Conservation (phyloP, 2,113 vertebrate species). For the Talpa occidentalis region DNA sequence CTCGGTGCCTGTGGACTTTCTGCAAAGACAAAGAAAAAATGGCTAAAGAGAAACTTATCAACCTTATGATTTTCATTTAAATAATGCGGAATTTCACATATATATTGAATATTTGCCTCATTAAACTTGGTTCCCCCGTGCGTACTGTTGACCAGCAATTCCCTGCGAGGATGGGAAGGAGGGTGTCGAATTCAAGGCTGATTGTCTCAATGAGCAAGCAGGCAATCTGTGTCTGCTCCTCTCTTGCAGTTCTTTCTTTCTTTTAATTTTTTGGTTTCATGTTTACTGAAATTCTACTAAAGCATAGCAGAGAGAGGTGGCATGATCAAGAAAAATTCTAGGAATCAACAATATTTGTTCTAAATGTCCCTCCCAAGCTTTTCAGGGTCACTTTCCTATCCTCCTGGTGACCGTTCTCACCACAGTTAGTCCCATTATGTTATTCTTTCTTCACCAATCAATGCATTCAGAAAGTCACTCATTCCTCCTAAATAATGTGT, state of each 20-base stretch:
- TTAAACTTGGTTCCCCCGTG: background rate
- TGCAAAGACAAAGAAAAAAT: conserved; percentile 52
- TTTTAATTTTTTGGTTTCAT: background rate
- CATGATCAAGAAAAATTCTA: background rate
- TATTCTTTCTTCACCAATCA: background rate
- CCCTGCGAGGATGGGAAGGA: background rate
- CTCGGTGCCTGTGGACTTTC: accelerated
- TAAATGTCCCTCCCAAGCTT: background rate
- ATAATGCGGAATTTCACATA: background rate
- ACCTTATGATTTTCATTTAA: background rate
- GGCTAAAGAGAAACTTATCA: background rate
- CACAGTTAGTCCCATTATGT: background rate
- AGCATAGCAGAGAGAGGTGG: background rate
- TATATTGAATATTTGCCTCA: background rate
- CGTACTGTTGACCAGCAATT: background rate
- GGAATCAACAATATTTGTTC: background rate
- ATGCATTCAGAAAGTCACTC: background rate
- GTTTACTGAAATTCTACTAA: background rate
- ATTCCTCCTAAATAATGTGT: background rate
- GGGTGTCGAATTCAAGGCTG: background rate
- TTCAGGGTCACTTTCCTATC: background rate
- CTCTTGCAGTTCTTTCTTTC: background rate
- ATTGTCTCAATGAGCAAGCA: background rate
- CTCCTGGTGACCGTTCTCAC: background rate
- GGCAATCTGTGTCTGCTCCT: background rate